Evolutionary conservation across 2,888 invertebrate genomes (phyloP).

Genomic region (Acanthosoma haemorrhoidale): DNA sequence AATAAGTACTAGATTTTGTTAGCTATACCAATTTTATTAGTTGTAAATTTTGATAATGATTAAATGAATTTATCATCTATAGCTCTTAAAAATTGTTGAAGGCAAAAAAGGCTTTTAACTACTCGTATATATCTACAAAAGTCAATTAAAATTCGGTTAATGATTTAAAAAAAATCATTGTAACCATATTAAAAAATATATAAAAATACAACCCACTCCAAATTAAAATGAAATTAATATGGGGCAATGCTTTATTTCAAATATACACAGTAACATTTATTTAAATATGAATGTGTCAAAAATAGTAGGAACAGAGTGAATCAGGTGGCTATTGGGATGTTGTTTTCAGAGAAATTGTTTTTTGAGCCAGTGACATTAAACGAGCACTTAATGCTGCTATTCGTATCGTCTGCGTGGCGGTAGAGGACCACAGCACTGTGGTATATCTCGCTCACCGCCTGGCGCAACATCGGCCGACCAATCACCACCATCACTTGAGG

Average conservation of each 20-base stretch:
- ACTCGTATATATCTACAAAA: no score
- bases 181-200: no score
- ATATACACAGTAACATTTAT: constrained; percentile 9
- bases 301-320: neutral
- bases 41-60: no score
- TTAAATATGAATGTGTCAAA: neutral
- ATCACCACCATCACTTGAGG: neutral
- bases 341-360: constrained; percentile 13
- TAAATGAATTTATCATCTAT: no score
- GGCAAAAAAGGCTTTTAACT: no score
- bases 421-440: neutral
- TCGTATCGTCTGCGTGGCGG: neutral
- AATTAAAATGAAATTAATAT: no score
- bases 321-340: constrained; percentile 20
- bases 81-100: no score
- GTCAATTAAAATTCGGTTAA: no score
- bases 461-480: constrained; percentile 8
- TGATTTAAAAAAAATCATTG: no score
- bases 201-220: no score
- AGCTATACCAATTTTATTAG: no score
- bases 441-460: constrained; percentile 1
- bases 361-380: constrained; percentile 6
- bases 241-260: constrained; percentile 23
- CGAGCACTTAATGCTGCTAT: neutral
- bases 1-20: no score